phyloP scores from a whole-genome alignment of 2,797 vertebrate genomes.

The Schizopygopsis pylzovi region DNA sequence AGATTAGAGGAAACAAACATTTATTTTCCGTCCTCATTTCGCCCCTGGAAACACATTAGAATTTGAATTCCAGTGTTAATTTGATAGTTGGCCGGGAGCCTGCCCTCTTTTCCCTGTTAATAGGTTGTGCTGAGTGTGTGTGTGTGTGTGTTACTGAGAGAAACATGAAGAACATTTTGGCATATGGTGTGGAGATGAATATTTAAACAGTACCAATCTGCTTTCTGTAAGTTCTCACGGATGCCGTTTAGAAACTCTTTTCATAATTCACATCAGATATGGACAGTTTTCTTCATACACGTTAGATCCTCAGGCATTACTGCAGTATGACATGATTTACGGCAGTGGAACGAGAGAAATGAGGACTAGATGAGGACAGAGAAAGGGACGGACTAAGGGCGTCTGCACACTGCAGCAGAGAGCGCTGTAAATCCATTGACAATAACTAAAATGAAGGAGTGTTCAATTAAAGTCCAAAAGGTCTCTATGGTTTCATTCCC shows the following conservation, averaged over 20 bases:
- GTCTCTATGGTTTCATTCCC: conserved; percentile 16
- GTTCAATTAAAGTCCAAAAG: conserved; percentile 12
- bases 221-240: conserved; percentile 41
- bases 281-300: neutral
- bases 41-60: conserved; percentile 68
- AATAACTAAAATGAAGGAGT: neutral
- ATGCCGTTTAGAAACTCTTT: conserved; percentile 35
- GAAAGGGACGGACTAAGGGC: neutral
- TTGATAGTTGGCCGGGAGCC: conserved; percentile 70
- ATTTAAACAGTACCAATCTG: conserved; percentile 52
- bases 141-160: conserved; percentile 22
- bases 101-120: conserved; percentile 51
- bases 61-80: conserved; percentile 74
- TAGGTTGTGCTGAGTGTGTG: conserved; percentile 20
- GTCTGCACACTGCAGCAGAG: neutral
- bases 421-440: conserved; percentile 11
- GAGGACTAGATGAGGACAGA: conserved; percentile 21
- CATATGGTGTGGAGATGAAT: conserved; percentile 47
- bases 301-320: neutral
- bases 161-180: conserved; percentile 45
- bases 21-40: conserved; percentile 44
- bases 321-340: neutral
- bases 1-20: conserved; percentile 39
- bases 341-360: neutral
- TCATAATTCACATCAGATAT: conserved; percentile 24